Evolutionary conservation across 2,113 vertebrate genomes (phyloP).

Genomic region (Chaetura pelagica): DNA sequence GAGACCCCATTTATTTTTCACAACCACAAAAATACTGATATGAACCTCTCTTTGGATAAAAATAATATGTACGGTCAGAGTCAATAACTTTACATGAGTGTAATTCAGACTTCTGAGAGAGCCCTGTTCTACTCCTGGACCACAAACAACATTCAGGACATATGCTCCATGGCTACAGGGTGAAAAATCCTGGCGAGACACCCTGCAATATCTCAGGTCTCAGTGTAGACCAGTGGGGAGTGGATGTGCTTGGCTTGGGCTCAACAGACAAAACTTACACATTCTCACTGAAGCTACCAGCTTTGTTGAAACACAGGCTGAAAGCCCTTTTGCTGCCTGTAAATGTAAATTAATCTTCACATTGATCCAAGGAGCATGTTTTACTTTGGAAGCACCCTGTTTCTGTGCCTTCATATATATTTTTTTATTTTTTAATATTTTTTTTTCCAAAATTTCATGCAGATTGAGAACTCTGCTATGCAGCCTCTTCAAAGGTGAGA

Average conservation of each 20-base stretch:
- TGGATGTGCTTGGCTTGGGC: not conserved
- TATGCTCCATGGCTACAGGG: not conserved
- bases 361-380: not conserved
- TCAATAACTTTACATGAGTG: not conserved
- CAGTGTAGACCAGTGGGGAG: not conserved
- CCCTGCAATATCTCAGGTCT: not conserved
- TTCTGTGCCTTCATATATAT: not conserved
- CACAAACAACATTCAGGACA: not conserved
- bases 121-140: not conserved
- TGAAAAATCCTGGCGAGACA: not conserved
- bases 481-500: not conserved
- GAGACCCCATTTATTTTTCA: not conserved
- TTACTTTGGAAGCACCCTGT: not conserved
- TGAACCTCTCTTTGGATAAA: not conserved
- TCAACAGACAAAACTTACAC: accelerated
- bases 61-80: not conserved
- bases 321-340: not conserved
- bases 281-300: not conserved
- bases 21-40: not conserved
- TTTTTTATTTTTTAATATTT: not conserved
- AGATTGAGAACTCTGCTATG: not conserved
- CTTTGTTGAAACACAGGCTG: not conserved
- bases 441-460: not conserved
- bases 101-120: not conserved
- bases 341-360: not conserved